Percentiles rank a stretch among this genome's conserved stretches.
These are phyloP conservation scores for Theristus sp. DNA, from an alignment of 2,888 invertebrate genomes.

Conservation along the genomic window DNA sequence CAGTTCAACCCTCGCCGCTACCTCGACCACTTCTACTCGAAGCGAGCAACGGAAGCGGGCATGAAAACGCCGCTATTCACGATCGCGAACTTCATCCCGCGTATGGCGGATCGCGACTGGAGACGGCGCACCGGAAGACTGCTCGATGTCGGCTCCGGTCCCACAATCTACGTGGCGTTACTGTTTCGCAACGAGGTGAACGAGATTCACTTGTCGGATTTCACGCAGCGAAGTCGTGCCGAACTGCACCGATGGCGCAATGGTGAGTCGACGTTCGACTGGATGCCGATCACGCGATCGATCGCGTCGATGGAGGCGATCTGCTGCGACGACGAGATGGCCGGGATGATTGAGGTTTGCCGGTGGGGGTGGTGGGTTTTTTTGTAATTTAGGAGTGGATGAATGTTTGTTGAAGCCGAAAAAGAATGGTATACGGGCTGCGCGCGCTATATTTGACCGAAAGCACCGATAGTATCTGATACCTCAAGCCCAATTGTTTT, in stretches of 20 bases:
- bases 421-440: no score
- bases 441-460: no score
- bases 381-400: no score
- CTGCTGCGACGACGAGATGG: no score
- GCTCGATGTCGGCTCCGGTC: not conserved
- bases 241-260: not conserved
- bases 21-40: constrained; percentile 17
- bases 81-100: not conserved
- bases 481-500: no score
- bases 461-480: no score
- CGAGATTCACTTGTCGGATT: not conserved
- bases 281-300: not conserved
- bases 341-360: no score
- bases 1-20: constrained; percentile 21
- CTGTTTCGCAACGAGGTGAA: not conserved
- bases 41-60: not conserved
- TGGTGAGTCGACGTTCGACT: not conserved
- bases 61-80: not conserved
- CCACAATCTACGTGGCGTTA: not conserved
- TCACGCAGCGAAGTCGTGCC: not conserved
- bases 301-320: no score
- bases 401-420: no score
- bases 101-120: not conserved
- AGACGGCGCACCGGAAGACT: not conserved
- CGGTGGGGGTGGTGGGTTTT: no score